Base-by-base conservation (phyloP, 2,888 invertebrate species). In the Megalurothrips usitatus region DNA sequence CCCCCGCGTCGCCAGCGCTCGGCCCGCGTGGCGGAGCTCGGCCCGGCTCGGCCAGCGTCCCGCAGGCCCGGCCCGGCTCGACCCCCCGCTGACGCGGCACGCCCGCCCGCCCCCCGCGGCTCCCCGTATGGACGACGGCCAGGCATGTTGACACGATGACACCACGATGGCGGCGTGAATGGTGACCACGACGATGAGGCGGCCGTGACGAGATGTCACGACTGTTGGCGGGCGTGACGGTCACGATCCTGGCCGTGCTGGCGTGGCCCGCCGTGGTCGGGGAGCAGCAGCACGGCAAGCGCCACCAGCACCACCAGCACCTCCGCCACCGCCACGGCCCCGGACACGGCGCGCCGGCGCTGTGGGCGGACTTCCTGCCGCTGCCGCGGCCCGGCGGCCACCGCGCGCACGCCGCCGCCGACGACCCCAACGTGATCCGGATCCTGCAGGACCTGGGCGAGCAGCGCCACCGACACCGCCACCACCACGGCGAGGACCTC, bases 401-500 rank as follows among this genome's bases (percentile, higher is more conserved):
- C 12, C 26, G 58, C 14, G 68, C 26, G 68, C 23, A 8, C 68
- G 68, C 68, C 68, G 68, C 68, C 26, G 68, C 23, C 26, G 68
- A 26, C 68, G 68, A 75, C 68, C 26, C 68, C 68, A 26, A 75
- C 26, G 26, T 26, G 68, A 75, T 75, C 26, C 58, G 58, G 19
- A 12, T 75, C 68, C 68, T 58, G 68, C 68, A n/a, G 6, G 58
- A 43, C 58, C 58, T 17, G 58, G n/a, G 58, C 34, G 58, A 75
- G 68, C 68, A 26, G 68, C 26, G 68, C 68, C 68, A 75, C 68
- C 23, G 26, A 11, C 68, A 75, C 68, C 68, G 68, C 8, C 68
- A 75, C 68, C 68, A 75, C 68, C 68, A 75, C 68, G 68, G 68
- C 68, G 68, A 75, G 12, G 68, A 75, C 68, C 68, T 14, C 58